A percentile compares a stretch with the other conserved stretches of the same genome.
Conservation (phyloP, 1,140 invertebrate species). For the Manduca sexta region DNA sequence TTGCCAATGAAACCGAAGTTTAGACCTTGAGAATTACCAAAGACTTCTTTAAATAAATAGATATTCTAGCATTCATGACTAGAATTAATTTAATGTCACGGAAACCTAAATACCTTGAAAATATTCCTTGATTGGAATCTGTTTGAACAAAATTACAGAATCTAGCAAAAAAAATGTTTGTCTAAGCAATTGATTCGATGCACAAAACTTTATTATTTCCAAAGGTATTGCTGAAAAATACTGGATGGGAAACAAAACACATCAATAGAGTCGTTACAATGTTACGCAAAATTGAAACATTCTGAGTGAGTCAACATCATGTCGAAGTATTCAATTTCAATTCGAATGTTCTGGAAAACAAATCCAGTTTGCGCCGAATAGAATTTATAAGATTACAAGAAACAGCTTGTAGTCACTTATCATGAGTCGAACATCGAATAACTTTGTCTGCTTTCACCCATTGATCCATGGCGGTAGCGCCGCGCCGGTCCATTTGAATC, state of each 20-base stretch:
- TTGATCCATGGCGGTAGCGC: slow-evolving; percentile 6
- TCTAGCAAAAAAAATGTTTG: no score
- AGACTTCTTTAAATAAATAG: no score
- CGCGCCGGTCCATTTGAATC: slow-evolving; percentile 6
- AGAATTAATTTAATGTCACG: background rate
- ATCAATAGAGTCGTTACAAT: background rate
- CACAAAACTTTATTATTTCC: no score
- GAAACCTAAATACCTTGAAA: no score
- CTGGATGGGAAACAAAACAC: background rate
- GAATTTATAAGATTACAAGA: slow-evolving; percentile 42
- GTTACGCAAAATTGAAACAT: slow-evolving; percentile 22
- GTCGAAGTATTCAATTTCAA: slow-evolving; percentile 50
- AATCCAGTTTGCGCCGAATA: slow-evolving; percentile 29
- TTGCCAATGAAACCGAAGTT: slow-evolving; percentile 8
- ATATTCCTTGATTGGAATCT: no score
- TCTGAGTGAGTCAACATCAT: slow-evolving; percentile 39
- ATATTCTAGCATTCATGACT: background rate
- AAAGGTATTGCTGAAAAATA: no score
- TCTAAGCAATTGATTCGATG: no score
- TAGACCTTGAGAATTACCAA: background rate
- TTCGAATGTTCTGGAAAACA: slow-evolving; percentile 32
- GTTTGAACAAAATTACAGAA: no score
- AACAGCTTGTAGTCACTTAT: slow-evolving; percentile 34
- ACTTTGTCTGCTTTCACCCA: slow-evolving; percentile 29
- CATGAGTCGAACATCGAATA: slow-evolving; percentile 29